Evolutionary conservation across 2,888 invertebrate species (phyloP).

Genomic region (Octonoba sinensis): DNA sequence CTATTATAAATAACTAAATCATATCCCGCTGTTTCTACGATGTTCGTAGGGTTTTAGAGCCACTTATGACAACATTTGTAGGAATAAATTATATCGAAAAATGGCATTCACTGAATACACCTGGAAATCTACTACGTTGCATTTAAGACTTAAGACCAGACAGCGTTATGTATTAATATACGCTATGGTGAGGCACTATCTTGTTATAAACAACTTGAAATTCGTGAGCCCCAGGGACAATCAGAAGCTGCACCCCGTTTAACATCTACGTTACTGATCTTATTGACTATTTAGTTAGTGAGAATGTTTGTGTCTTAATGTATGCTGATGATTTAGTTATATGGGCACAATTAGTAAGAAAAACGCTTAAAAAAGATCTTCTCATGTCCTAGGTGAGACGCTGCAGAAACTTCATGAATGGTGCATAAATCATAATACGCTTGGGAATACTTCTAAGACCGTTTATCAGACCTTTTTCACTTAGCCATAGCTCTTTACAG

Average conservation of each 20-base stretch:
- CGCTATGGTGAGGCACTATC: not conserved
- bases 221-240: not conserved
- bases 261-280: not conserved
- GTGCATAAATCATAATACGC: not conserved
- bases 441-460: too few relatives aligned
- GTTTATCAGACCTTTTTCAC: too few relatives aligned
- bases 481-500: too few relatives aligned
- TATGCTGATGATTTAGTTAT: not conserved
- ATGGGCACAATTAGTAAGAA: not conserved
- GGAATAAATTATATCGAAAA: too few relatives aligned
- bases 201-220: not conserved
- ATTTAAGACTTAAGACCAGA: too few relatives aligned
- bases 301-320: not conserved
- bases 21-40: too few relatives aligned
- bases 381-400: not conserved
- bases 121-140: too few relatives aligned
- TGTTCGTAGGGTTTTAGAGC: too few relatives aligned
- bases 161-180: not conserved
- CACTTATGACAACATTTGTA: too few relatives aligned
- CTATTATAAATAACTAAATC: too few relatives aligned
- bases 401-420: not conserved
- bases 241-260: not conserved
- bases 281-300: not conserved
- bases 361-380: not conserved
- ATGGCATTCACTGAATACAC: too few relatives aligned